phyloP scores from a whole-genome alignment of 2,113 vertebrate genomes.

The Taurulus bubalis region DNA sequence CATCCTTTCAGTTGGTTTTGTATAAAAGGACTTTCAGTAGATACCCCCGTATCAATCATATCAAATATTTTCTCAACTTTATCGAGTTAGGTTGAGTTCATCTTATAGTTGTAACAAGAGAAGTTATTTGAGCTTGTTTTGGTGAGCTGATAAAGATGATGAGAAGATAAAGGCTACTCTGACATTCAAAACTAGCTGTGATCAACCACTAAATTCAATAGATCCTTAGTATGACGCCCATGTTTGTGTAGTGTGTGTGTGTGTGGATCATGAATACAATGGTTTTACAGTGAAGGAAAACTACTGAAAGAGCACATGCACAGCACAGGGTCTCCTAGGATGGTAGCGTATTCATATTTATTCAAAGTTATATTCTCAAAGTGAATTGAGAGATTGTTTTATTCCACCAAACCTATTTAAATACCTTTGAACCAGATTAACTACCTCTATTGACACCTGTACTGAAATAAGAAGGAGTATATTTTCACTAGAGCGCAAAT shows the following conservation, averaged over 20 bases:
- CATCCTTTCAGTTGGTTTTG: background rate
- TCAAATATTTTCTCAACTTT: background rate
- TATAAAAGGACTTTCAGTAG: background rate
- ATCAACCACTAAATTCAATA: background rate
- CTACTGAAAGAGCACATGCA: background rate
- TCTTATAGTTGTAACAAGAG: background rate
- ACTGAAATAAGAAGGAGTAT: background rate
- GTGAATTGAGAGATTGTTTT: background rate
- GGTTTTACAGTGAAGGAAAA: background rate
- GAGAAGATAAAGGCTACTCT: background rate
- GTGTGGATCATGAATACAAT: background rate
- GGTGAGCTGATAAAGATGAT: background rate
- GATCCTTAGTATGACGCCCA: background rate
- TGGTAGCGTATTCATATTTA: background rate
- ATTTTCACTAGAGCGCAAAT: background rate
- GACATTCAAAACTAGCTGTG: background rate
- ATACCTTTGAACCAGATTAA: background rate
- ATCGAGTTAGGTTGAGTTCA: background rate
- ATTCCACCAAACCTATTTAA: background rate
- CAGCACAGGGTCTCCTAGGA: background rate
- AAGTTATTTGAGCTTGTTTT: background rate
- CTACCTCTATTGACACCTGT: background rate
- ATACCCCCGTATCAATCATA: background rate
- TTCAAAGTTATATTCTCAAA: background rate
- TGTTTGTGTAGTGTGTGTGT: background rate